Percentiles rank a stretch among this genome's conserved stretches.
Conservation (phyloP, 2,797 vertebrate genomes). For the Lutjanus argentimaculatus region DNA sequence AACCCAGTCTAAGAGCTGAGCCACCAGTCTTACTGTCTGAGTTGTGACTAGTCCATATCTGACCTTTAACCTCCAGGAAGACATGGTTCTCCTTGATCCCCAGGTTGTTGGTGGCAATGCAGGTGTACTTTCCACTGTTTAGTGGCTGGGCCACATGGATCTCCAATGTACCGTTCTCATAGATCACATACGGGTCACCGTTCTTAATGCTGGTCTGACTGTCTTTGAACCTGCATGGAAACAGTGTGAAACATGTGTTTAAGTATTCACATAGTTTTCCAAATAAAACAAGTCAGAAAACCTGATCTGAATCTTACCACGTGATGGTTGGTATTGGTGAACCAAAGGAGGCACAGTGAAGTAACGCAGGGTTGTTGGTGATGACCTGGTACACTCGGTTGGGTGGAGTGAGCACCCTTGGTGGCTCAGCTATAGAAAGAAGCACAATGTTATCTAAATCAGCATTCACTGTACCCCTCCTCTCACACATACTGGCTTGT, state of each 20-base stretch:
- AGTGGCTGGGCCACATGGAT: conserved; percentile 90
- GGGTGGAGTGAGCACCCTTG: conserved; percentile 92
- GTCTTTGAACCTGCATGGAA: conserved; percentile 91
- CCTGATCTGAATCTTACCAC: conserved; percentile 86
- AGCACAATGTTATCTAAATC: conserved; percentile 11
- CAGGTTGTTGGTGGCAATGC: conserved; percentile 93
- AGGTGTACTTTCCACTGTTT: conserved; percentile 93
- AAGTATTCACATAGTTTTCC: neutral
- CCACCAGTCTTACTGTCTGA: neutral
- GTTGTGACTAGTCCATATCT: conserved; percentile 56
- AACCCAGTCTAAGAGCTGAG: neutral
- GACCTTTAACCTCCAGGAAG: conserved; percentile 96
- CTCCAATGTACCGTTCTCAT: conserved; percentile 95
- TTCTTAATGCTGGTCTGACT: conserved; percentile 88
- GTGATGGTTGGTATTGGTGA: conserved; percentile 94
- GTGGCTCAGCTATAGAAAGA: conserved; percentile 89
- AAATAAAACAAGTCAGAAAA: neutral
- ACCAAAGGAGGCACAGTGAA: conserved; percentile 94
- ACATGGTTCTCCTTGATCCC: conserved; percentile 94
- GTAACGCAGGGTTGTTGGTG: conserved; percentile 88
- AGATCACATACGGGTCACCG: conserved; percentile 90
- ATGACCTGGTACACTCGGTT: conserved; percentile 93
- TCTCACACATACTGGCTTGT: neutral
- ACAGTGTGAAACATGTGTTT: neutral
- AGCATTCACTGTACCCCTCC: neutral